These are phyloP conservation scores for Pyxicephalus adspersus DNA, from an alignment of 2,113 vertebrate genomes.

Conservation along the genomic window DNA sequence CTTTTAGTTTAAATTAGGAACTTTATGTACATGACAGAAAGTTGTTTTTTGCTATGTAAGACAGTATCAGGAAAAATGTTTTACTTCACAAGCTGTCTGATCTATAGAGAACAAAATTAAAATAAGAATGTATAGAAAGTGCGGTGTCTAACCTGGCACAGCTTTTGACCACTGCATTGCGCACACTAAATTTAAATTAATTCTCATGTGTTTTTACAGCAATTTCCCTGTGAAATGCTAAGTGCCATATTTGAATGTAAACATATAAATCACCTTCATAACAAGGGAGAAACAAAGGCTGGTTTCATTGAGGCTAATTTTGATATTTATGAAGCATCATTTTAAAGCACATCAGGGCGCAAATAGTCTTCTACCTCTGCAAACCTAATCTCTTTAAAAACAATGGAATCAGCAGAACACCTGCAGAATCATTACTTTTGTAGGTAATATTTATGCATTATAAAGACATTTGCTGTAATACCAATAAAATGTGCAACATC, in stretches of 20 bases:
- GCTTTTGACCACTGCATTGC: conserved; percentile 6
- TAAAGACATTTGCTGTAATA: conserved; percentile 21
- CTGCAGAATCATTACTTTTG: background rate
- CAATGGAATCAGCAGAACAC: background rate
- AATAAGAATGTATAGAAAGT: no score
- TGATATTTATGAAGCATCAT: background rate
- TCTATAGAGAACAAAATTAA: no score
- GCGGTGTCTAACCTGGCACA: background rate
- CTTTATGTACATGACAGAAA: no score
- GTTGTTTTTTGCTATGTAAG: no score
- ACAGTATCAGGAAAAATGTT: no score
- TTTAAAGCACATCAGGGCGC: background rate
- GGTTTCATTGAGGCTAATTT: background rate
- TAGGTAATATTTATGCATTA: background rate
- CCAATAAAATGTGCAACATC: conserved; percentile 5
- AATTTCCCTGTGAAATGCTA: conserved; percentile 24
- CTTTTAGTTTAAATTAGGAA: no score
- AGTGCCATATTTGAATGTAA: conserved; percentile 23
- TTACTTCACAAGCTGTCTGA: no score
- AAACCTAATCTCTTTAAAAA: conserved; percentile 8
- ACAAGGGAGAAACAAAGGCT: background rate
- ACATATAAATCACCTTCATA: background rate
- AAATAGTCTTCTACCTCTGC: conserved; percentile 4
- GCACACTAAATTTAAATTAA: background rate
- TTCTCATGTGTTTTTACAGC: conserved; percentile 40